A percentile compares a stretch with the other conserved stretches of the same genome.
Conservation (phyloP, 2,888 invertebrate species). For the Tetragonula carbonaria region DNA sequence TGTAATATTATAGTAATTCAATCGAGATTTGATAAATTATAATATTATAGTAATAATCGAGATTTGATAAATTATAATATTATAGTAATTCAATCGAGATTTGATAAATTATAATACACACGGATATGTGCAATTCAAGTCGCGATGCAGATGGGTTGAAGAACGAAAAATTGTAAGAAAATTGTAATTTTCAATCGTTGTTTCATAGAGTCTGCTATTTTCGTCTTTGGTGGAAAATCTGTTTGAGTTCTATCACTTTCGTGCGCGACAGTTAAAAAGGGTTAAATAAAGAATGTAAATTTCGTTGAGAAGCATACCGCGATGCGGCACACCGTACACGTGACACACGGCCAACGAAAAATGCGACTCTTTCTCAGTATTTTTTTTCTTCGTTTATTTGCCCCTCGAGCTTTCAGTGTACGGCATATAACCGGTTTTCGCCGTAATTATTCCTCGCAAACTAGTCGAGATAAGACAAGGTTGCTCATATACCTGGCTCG, state of each 20-base stretch:
- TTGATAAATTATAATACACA: too few species aligned
- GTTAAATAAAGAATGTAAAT: not conserved
- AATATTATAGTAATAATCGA: too few species aligned
- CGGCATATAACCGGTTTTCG: constrained; percentile 17
- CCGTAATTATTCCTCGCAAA: constrained; percentile 29
- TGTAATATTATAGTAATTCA: too few species aligned
- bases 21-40: too few species aligned
- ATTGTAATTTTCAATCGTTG: not conserved
- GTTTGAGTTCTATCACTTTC: too few species aligned
- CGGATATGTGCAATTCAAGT: too few species aligned
- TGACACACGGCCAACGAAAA: not conserved
- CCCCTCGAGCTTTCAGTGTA: constrained; percentile 4
- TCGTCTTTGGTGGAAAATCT: too few species aligned
- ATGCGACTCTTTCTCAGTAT: not conserved
- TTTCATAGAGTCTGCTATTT: not conserved
- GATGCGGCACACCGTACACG: not conserved
- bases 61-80: too few species aligned
- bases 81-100: too few species aligned
- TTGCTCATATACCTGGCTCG: constrained; percentile 7
- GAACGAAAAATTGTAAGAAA: not conserved
- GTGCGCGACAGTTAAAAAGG: too few species aligned
- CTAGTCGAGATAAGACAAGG: constrained; percentile 29
- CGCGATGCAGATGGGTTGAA: too few species aligned
- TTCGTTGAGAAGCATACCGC: not conserved
- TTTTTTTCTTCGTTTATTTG: constrained; percentile 17